phyloP scores from a whole-genome alignment of 1,140 invertebrate species.

The Zaprionus tsacasi region DNA sequence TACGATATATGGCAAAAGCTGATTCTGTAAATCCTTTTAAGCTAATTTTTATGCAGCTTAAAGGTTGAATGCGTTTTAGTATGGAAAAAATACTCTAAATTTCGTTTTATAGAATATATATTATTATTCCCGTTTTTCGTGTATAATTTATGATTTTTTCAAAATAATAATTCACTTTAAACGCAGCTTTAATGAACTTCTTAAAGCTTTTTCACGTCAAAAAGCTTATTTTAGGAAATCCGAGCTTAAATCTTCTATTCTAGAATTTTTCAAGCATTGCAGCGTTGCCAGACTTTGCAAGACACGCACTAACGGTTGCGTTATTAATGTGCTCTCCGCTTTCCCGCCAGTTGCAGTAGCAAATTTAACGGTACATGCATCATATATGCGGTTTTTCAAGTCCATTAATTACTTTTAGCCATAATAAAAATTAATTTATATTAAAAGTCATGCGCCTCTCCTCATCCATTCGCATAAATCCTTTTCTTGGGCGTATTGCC shows the following conservation, averaged over 20 bases:
- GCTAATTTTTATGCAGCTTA: background rate
- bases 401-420: slow-evolving; percentile 81
- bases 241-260: background rate
- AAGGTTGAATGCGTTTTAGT: background rate
- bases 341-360: slow-evolving; percentile 23
- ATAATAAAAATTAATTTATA: slow-evolving; percentile 82
- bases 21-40: background rate
- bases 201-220: background rate
- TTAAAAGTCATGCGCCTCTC: slow-evolving; percentile 71
- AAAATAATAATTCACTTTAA: too few species aligned
- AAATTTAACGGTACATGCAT: slow-evolving; percentile 64
- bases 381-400: slow-evolving; percentile 68
- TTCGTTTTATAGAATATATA: background rate
- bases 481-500: slow-evolving; percentile 64
- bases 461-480: slow-evolving; percentile 61
- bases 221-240: background rate
- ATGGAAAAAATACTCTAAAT: background rate
- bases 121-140: too few species aligned
- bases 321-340: slow-evolving; percentile 29
- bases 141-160: too few species aligned
- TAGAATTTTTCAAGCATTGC: background rate
- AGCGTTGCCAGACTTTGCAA: slow-evolving; percentile 8
- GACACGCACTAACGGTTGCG: slow-evolving; percentile 12
- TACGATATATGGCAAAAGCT: background rate
- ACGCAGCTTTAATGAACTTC: background rate